Percentiles rank a stretch among this genome's conserved stretches.
Conservation (phyloP, 2,888 invertebrate genomes). For the Leucoma salicis region DNA sequence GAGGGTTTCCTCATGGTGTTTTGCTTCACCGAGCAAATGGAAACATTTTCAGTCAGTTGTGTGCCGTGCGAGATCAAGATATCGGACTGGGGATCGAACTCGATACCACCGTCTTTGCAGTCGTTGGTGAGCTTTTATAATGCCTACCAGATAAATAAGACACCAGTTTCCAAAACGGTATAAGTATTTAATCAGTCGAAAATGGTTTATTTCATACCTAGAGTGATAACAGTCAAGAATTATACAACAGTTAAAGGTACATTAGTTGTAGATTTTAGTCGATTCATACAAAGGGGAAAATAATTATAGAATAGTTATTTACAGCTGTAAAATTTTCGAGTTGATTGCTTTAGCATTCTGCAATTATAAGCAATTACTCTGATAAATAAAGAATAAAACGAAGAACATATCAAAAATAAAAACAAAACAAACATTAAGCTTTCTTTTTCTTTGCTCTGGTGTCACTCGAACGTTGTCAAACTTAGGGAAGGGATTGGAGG, state of each 20-base stretch:
- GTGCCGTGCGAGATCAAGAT: no score
- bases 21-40: no score
- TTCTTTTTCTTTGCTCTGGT: background rate
- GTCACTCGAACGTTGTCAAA: no score
- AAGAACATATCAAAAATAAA: background rate
- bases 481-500: no score
- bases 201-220: slow-evolving; percentile 43
- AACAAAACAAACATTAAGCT: background rate
- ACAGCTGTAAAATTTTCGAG: no score
- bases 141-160: slow-evolving; percentile 35
- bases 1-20: no score
- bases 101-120: no score
- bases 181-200: slow-evolving; percentile 66
- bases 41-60: no score
- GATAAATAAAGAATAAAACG: background rate
- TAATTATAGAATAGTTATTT: no score
- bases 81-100: no score
- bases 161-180: slow-evolving; percentile 48
- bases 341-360: no score
- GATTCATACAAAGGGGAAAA: background rate
- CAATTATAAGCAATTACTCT: background rate
- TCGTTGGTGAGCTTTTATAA: no score
- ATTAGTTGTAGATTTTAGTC: slow-evolving; percentile 16
- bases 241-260: slow-evolving; percentile 18
- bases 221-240: slow-evolving; percentile 47